phyloP scores from a whole-genome alignment of 2,113 vertebrate genomes.

The Morone chrysops region DNA sequence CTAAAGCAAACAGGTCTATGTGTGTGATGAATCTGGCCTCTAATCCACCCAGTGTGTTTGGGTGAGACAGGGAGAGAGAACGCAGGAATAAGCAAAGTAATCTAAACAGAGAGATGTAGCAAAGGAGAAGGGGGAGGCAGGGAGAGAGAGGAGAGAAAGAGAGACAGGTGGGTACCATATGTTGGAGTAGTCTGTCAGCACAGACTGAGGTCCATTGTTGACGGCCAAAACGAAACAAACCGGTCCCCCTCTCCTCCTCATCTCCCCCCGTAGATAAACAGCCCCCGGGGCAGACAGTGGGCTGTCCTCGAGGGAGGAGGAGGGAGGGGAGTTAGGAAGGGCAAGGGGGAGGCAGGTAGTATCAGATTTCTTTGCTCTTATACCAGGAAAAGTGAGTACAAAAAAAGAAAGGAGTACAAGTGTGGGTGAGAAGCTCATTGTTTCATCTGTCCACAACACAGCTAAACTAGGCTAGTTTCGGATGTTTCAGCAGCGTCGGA shows the following conservation, averaged over 20 bases:
- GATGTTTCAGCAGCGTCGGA: slow-evolving; percentile 35
- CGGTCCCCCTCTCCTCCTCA: slow-evolving; percentile 60
- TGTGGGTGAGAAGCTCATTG: slow-evolving; percentile 41
- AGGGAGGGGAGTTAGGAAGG: slow-evolving; percentile 49
- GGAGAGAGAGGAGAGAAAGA: slow-evolving; percentile 41
- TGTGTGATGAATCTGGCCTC: slow-evolving; percentile 84
- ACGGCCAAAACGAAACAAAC: slow-evolving; percentile 81
- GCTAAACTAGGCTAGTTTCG: slow-evolving; percentile 34
- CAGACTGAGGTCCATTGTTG: slow-evolving; percentile 85
- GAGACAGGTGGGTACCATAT: slow-evolving; percentile 85
- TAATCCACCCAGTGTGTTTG: slow-evolving; percentile 82
- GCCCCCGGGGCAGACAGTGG: slow-evolving; percentile 79
- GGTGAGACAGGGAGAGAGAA: slow-evolving; percentile 79
- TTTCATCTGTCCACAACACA: slow-evolving; percentile 52
- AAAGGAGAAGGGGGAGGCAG: slow-evolving; percentile 17
- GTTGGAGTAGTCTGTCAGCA: slow-evolving; percentile 82
- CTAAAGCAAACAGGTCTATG: slow-evolving; percentile 84
- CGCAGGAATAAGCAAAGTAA: slow-evolving; percentile 78
- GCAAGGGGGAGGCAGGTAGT: slow-evolving; percentile 77
- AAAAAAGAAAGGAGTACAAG: slow-evolving; percentile 40
- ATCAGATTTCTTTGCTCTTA: slow-evolving; percentile 75
- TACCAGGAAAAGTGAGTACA: slow-evolving; percentile 44
- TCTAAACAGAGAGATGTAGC: slow-evolving; percentile 76
- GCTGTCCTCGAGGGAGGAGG: slow-evolving; percentile 72
- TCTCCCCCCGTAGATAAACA: slow-evolving; percentile 79